Base-by-base conservation (phyloP, 2,888 invertebrate genomes). In the Mesorhabditis spiculigera region DNA sequence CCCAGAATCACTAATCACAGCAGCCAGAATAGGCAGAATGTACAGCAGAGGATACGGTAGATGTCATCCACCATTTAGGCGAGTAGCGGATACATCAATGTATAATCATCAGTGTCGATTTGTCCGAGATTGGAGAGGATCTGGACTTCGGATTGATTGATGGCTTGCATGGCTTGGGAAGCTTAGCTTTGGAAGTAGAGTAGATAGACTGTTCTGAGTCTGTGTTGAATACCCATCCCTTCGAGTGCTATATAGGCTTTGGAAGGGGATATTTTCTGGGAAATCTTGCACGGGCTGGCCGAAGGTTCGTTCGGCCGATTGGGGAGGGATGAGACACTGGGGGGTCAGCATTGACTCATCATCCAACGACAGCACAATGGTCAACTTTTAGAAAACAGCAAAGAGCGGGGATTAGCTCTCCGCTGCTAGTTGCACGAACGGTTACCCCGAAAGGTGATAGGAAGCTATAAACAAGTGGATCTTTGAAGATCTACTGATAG, bases 91-190 rank as follows among this genome's bases (percentile, higher is more conserved):
- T 50, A 50, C 58, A 50, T 50, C 58, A 50, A n/a, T 13, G 58
- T 50, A n/a, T 50, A 50, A 50, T 50, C 58, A 50, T 50, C 58
- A 50, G 58, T 50, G n/a, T 50, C 58, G 58, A 50, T 13, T 50
- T 50, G 58, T 28, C 28, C 28, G 28, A 28, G 28, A 50, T n/a
- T 50, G 2, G 58, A 50, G 58, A 13, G 8, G 58, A n/a, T n/a
- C 58, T 13, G n/a, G 58, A 50, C n/a, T 50, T 10, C 10, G 58
- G n/a, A 50, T 50, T 50, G 10, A 13, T 50, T 10, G n/a, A n/a
- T 50, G n/a, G 58, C 58, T 50, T 50, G 10, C 58, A 50, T 50
- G 8, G 58, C n/a, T 50, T 50, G 8, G 3, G 8, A 13, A 13
- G 8, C 10, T 50, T 50, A 13, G 58, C 8, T 50, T 50, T 50